These are phyloP conservation scores for Stenurella melanura DNA, from an alignment of 2,888 invertebrate genomes.

Conservation along the genomic window DNA sequence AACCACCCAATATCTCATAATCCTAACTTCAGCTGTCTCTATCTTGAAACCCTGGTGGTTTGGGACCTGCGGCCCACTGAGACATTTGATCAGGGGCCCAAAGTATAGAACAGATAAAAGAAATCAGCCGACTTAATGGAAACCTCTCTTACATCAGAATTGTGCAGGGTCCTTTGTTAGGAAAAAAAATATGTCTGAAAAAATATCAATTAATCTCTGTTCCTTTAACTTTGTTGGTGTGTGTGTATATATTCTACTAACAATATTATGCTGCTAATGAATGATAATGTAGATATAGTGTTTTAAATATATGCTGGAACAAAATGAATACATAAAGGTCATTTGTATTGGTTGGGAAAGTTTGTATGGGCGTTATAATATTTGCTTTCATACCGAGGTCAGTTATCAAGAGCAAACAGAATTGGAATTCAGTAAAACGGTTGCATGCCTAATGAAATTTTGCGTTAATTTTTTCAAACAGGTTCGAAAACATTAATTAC, in stretches of 20 bases:
- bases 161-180: too few relatives aligned
- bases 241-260: slow-evolving; percentile 2
- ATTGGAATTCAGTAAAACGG: slow-evolving; percentile 2
- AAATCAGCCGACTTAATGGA: too few relatives aligned
- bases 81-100: too few relatives aligned
- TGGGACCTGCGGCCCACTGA: too few relatives aligned
- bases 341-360: neutral
- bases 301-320: neutral
- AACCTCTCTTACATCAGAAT: too few relatives aligned
- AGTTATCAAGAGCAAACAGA: slow-evolving; percentile 4
- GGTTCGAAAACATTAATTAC: neutral
- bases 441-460: slow-evolving; percentile 7
- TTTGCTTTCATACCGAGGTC: slow-evolving; percentile 7
- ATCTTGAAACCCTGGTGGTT: too few relatives aligned
- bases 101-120: too few relatives aligned
- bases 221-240: too few relatives aligned
- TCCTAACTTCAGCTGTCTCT: too few relatives aligned
- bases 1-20: too few relatives aligned
- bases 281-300: neutral
- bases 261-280: slow-evolving; percentile 19
- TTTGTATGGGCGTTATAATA: neutral
- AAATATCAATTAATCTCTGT: too few relatives aligned
- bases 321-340: neutral
- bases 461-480: neutral
- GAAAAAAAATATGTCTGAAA: too few relatives aligned